Evolutionary conservation across 64 coral and sea anemone genomes (phyloP).

Genomic region (Hydrozoanthus tunicans): DNA sequence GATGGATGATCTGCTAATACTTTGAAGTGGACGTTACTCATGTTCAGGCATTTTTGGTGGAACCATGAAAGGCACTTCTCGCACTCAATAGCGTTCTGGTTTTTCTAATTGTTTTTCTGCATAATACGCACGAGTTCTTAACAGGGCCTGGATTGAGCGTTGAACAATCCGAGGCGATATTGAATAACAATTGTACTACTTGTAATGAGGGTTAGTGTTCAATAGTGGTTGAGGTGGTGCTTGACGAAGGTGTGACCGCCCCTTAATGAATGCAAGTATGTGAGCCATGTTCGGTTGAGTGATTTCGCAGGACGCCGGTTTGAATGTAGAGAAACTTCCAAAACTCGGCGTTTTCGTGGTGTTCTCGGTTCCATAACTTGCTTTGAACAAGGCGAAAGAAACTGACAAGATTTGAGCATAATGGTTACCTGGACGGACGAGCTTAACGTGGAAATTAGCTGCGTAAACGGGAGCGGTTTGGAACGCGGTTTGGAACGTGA

Average conservation of each 20-base stretch:
- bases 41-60: slow-evolving; percentile 19
- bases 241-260: slow-evolving; percentile 12
- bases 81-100: slow-evolving; percentile 38
- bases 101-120: slow-evolving; percentile 22
- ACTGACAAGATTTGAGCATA: slow-evolving; percentile 6
- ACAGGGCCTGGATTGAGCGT: slow-evolving; percentile 39
- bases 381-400: slow-evolving; percentile 16
- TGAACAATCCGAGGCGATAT: slow-evolving; percentile 30
- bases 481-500: not conserved
- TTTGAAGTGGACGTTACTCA: slow-evolving; percentile 20
- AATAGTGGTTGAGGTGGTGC: slow-evolving; percentile 10
- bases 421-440: slow-evolving; percentile 11
- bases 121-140: slow-evolving; percentile 26
- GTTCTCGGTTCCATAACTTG: slow-evolving; percentile 19
- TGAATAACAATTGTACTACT: slow-evolving; percentile 35
- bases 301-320: slow-evolving; percentile 34
- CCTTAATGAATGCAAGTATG: slow-evolving; percentile 26
- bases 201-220: slow-evolving; percentile 19
- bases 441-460: not conserved
- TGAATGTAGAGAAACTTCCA: slow-evolving; percentile 26
- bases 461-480: slow-evolving; percentile 16
- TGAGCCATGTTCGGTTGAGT: slow-evolving; percentile 31
- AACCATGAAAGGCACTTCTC: slow-evolving; percentile 36
- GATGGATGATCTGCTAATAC: not conserved
- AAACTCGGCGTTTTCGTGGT: not conserved